phyloP scores from a whole-genome alignment of 2,888 invertebrate genomes.

The Prenolepis imparis region DNA sequence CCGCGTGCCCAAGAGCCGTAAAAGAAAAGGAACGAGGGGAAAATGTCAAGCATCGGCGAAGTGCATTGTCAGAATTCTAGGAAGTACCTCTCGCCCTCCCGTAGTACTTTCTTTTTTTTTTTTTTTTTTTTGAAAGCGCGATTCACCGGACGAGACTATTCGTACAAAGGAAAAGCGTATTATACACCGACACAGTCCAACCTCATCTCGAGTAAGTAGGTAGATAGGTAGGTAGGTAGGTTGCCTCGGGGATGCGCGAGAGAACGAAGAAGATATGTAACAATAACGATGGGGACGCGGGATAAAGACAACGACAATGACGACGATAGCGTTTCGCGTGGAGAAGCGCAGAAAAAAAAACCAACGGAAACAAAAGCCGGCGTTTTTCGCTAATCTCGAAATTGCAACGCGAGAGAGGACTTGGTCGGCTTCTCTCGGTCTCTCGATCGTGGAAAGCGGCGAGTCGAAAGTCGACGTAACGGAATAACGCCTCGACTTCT shows the following conservation, averaged over 20 bases:
- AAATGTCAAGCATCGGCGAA: constrained; percentile 54
- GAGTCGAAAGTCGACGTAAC: not conserved
- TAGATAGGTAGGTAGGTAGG: constrained; percentile 21
- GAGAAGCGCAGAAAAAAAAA: not conserved
- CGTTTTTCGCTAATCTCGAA: constrained; percentile 29
- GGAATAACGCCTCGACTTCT: not conserved
- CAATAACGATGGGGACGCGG: not conserved
- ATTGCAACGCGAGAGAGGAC: not conserved
- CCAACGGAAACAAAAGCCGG: not conserved
- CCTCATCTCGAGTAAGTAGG: constrained; percentile 10
- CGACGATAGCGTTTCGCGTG: not conserved
- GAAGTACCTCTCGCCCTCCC: constrained; percentile 25
- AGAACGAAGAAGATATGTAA: not conserved
- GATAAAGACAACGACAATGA: not conserved
- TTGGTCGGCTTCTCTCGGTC: not conserved
- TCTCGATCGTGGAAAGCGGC: not conserved
- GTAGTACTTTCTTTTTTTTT: constrained; percentile 6
- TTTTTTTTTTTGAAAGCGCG: constrained; percentile 38
- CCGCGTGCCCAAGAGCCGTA: constrained; percentile 45
- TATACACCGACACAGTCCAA: constrained; percentile 37
- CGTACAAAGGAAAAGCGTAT: constrained; percentile 41
- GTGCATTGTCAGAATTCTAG: constrained; percentile 53
- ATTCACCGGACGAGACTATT: constrained; percentile 49
- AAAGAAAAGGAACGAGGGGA: constrained; percentile 12
- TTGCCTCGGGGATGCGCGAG: constrained; percentile 39